phyloP scores from a whole-genome alignment of 2,888 invertebrate species.

The Eristalis pertinax region DNA sequence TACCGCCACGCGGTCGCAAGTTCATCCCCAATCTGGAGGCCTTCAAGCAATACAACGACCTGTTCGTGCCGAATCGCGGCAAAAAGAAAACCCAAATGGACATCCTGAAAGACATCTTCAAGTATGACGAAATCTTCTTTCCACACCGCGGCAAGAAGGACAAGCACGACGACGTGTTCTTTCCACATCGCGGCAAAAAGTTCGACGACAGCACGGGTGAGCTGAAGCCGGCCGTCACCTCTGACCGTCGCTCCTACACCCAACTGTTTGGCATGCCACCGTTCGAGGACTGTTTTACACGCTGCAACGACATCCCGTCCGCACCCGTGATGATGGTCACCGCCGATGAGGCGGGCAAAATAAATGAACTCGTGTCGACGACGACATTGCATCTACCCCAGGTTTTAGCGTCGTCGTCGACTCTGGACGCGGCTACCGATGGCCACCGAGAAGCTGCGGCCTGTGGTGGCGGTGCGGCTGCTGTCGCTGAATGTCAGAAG shows the following conservation, averaged over 20 bases:
- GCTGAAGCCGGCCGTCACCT: background rate
- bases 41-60: constrained; percentile 77
- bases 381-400: constrained; percentile 48
- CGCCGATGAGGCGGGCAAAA: constrained; percentile 42
- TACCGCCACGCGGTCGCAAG: constrained; percentile 80
- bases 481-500: constrained; percentile 73
- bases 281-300: constrained; percentile 45
- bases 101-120: constrained; percentile 79
- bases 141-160: constrained; percentile 81
- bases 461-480: constrained; percentile 29
- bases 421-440: constrained; percentile 33
- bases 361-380: constrained; percentile 61
- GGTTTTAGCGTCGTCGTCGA: constrained; percentile 23
- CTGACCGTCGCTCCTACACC: constrained; percentile 2
- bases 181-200: constrained; percentile 80
- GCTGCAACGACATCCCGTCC: constrained; percentile 21
- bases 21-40: constrained; percentile 77
- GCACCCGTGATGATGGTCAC: constrained; percentile 15
- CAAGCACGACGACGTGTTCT: constrained; percentile 80
- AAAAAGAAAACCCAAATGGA: constrained; percentile 75
- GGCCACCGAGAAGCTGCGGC: constrained; percentile 48
- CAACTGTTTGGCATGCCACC: constrained; percentile 9
- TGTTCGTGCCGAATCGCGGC: constrained; percentile 81
- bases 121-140: constrained; percentile 80
- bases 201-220: constrained; percentile 3